Percentiles rank a stretch among this genome's conserved stretches.
phyloP scores from a whole-genome alignment of 2,113 vertebrate species.

The Bettongia penicillata region DNA sequence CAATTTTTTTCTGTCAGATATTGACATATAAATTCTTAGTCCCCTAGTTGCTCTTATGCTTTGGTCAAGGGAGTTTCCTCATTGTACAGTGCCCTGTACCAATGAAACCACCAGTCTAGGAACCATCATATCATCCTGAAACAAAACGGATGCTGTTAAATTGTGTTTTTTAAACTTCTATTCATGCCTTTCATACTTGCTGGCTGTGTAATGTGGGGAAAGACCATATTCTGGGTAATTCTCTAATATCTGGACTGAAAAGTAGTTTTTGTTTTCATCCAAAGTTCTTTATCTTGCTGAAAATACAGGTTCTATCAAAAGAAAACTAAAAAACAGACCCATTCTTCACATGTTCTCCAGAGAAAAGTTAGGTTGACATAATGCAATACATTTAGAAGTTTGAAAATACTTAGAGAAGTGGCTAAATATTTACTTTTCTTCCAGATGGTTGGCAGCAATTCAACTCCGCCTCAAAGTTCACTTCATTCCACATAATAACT shows the following conservation, averaged over 20 bases:
- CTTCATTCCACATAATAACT: neutral
- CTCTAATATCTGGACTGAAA: neutral
- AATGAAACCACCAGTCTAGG: neutral
- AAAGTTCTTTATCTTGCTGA: neutral
- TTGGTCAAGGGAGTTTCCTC: neutral
- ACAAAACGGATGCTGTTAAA: neutral
- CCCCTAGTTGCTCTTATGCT: neutral
- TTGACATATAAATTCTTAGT: neutral
- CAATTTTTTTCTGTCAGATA: neutral
- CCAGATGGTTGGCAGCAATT: neutral
- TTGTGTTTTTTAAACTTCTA: neutral
- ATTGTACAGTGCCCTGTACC: neutral
- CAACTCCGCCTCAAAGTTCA: neutral
- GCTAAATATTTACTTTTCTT: neutral
- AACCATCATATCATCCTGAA: neutral
- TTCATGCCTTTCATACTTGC: neutral
- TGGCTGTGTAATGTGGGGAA: neutral
- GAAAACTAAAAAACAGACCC: neutral
- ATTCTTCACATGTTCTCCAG: neutral
- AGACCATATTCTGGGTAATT: neutral
- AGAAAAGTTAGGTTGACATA: neutral
- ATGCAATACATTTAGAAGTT: neutral
- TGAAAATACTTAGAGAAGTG: neutral
- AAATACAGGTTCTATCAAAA: neutral
- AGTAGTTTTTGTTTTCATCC: neutral